Evolutionary conservation across 2,113 vertebrate genomes (phyloP), one percentile per base, ranked within the genome.

Genomic region (Sturnira hondurensis): DNA sequence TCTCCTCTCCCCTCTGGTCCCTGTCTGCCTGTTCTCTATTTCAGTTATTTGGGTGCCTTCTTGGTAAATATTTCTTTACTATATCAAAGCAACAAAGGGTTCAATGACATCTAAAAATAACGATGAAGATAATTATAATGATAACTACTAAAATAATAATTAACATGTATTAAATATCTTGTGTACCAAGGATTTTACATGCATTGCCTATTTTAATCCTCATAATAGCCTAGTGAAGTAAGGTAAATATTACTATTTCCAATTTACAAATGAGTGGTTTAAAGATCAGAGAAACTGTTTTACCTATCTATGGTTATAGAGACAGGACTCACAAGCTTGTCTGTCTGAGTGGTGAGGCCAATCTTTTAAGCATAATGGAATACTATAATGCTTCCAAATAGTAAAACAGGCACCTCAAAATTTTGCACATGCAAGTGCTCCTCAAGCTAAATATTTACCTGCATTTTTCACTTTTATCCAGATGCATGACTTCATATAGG

Each of bases 391-490:
- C n/a, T 95, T 91, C 56, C 52, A 86, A 12, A 52, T 47, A 74
- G 12, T 8, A 43, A 87, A 50, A 58, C 13, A 78, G n/a, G 7
- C 6, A 45, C 24, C 8, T 65, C 15, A 47, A 78, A 92, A 89
- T 24, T 38, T 85, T 56, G 8, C 38, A 63, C 65, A 56, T 43
- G 6, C 4, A 88, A 88, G 20, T 82, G 12, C 3, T 13, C 36
- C 58, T 86, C 68, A 94, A 93, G 22, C 20, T 82, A 28, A 93
- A 94, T 77, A 77, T 61, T 93, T 89, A 73, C 31, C 56, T 65
- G 16, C 81, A 73, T 77, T 86, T 95, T 38, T 87, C 17, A 85
- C 74, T 92, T 84, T 78, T 90, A 92, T 82, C 26, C 65, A 94
- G 38, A 85, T 88, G 9, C 10, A 19, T 93, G 36, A 74, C 9